These are phyloP conservation scores for Spinus pinus DNA, from an alignment of 2,797 vertebrate genomes.

Conservation along the genomic window DNA sequence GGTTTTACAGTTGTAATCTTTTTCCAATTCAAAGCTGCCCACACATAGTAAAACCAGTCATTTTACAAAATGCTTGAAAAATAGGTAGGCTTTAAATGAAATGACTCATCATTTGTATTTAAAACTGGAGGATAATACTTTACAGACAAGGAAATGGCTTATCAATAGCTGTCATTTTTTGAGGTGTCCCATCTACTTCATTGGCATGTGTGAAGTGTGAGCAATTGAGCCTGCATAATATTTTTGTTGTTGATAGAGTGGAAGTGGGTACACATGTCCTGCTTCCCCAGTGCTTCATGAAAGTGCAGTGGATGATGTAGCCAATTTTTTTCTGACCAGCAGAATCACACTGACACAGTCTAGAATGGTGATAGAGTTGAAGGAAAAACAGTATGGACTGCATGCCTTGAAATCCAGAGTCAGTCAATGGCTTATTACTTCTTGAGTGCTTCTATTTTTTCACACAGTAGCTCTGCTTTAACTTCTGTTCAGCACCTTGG, in stretches of 20 bases:
- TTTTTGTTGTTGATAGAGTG: background rate
- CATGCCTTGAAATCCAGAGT: background rate
- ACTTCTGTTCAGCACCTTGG: background rate
- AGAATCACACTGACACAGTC: background rate
- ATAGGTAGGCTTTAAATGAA: background rate
- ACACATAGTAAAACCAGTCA: accelerated
- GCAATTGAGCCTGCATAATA: background rate
- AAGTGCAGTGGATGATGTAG: background rate
- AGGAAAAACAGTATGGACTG: background rate
- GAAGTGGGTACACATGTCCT: background rate
- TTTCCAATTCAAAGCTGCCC: background rate
- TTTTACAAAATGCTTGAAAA: background rate
- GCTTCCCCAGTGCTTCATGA: background rate
- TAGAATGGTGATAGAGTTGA: background rate
- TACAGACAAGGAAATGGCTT: background rate
- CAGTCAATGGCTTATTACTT: background rate
- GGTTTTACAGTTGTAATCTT: background rate
- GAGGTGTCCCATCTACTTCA: background rate
- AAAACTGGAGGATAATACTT: background rate
- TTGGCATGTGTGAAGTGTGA: background rate
- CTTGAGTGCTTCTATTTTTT: background rate
- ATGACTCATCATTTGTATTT: background rate
- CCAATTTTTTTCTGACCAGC: background rate
- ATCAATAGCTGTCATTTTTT: background rate
- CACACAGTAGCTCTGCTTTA: background rate